phyloP scores from a whole-genome alignment of 2,797 vertebrate species.

The Scyliorhinus canicula region DNA sequence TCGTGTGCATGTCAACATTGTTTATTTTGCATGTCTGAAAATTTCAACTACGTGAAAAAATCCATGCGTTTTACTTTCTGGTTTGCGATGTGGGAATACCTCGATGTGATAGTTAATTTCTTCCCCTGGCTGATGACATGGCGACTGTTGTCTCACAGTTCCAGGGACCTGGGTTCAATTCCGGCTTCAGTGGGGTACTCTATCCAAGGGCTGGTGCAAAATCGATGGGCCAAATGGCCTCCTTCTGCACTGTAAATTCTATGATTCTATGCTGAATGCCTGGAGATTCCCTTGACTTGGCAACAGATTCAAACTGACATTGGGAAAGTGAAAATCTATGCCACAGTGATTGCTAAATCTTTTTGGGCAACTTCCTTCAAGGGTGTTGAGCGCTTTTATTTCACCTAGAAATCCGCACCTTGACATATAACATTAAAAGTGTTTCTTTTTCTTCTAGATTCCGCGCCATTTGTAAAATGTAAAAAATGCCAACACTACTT shows the following conservation, averaged over 20 bases:
- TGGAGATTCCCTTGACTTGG: background rate
- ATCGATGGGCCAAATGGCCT: no score
- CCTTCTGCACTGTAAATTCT: no score
- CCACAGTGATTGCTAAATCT: background rate
- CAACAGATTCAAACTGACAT: background rate
- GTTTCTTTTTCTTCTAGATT: background rate
- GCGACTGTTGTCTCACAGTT: no score
- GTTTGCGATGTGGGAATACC: background rate
- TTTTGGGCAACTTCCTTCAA: background rate
- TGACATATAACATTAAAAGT: background rate
- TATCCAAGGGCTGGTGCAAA: no score
- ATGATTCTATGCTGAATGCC: background rate
- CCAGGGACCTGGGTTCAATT: no score
- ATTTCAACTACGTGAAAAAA: background rate
- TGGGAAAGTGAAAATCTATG: background rate
- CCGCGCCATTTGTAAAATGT: conserved; percentile 37
- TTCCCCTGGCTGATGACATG: no score
- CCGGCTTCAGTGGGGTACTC: no score
- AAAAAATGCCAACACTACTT: conserved; percentile 34
- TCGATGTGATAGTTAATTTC: background rate
- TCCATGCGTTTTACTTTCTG: background rate
- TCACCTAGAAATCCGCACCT: background rate
- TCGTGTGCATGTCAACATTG: no score
- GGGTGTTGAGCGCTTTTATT: background rate
- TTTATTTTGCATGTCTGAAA: no score